A percentile compares a stretch with the other conserved stretches of the same genome.
Conservation (phyloP, 2,888 invertebrate genomes). For the Perdita meconis region DNA sequence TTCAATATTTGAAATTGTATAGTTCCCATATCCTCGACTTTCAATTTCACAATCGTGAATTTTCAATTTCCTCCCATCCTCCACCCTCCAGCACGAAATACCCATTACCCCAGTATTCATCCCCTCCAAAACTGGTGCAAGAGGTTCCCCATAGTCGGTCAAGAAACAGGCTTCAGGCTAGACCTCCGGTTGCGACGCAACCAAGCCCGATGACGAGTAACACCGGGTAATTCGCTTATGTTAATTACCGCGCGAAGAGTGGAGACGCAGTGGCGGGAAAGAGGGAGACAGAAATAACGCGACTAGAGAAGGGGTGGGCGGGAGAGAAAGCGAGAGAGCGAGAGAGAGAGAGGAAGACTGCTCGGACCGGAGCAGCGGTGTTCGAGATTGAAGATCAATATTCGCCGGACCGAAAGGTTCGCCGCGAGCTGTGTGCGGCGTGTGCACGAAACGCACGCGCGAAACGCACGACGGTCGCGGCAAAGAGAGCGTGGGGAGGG, state of each 20-base stretch:
- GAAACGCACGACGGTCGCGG: slow-evolving; percentile 56
- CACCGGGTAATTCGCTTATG: slow-evolving; percentile 2
- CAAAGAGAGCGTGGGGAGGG: too few species aligned
- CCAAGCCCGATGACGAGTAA: neutral
- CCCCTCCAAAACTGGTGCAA: too few species aligned
- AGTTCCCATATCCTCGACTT: too few species aligned
- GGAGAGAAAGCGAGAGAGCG: neutral
- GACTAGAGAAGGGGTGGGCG: neutral
- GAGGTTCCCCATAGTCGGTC: neutral
- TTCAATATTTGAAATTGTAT: too few species aligned
- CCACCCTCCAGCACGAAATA: too few species aligned
- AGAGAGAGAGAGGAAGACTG: neutral
- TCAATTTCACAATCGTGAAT: too few species aligned
- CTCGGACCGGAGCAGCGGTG: slow-evolving; percentile 30
- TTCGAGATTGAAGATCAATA: slow-evolving; percentile 77
- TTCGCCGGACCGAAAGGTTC: slow-evolving; percentile 68
- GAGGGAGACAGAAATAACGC: too few species aligned
- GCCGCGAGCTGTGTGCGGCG: slow-evolving; percentile 56
- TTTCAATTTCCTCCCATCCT: too few species aligned
- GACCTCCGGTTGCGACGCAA: neutral
- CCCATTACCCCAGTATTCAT: too few species aligned
- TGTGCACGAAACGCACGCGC: slow-evolving; percentile 66
- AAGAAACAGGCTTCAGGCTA: neutral
- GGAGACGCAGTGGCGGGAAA: too few species aligned
- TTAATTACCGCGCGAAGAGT: too few species aligned